Percentiles rank a stretch among this genome's conserved stretches.
Evolutionary conservation across 2,888 invertebrate genomes (phyloP).

Genomic region (Heliconius cydno): DNA sequence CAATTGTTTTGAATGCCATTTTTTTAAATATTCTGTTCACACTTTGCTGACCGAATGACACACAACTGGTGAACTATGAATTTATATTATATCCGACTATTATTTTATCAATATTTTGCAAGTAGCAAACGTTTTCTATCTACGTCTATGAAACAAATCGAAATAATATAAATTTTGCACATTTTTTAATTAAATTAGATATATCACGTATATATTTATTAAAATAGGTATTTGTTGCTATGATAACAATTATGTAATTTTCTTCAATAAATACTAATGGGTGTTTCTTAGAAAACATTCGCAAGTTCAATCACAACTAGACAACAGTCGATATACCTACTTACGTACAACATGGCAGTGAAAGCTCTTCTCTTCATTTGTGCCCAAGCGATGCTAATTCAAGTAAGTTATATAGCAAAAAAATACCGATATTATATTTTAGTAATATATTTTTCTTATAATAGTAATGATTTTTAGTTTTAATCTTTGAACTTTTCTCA

Average conservation of each 20-base stretch:
- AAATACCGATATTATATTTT: background rate
- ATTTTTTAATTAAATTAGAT: too few species aligned
- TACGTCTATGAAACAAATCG: background rate
- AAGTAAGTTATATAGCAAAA: constrained; percentile 45
- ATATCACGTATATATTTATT: constrained; percentile 7
- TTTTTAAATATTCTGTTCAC: background rate
- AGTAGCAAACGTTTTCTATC: constrained; percentile 3
- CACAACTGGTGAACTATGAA: background rate
- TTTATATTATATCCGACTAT: background rate
- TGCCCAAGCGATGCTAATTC: constrained; percentile 51
- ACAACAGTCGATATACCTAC: background rate
- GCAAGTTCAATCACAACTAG: background rate
- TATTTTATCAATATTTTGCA: background rate
- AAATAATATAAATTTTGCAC: too few species aligned
- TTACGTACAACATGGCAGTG: constrained; percentile 46
- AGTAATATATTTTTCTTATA: background rate
- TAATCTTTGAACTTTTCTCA: background rate
- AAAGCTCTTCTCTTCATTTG: constrained; percentile 51
- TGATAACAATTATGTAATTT: background rate
- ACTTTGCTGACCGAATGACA: background rate
- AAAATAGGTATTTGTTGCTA: background rate
- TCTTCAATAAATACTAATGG: background rate
- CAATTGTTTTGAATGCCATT: background rate
- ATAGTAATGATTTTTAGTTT: background rate
- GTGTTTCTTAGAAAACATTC: constrained; percentile 12